Base-by-base conservation (phyloP, 2,888 invertebrate species). In the Tetheella fluctuosa region DNA sequence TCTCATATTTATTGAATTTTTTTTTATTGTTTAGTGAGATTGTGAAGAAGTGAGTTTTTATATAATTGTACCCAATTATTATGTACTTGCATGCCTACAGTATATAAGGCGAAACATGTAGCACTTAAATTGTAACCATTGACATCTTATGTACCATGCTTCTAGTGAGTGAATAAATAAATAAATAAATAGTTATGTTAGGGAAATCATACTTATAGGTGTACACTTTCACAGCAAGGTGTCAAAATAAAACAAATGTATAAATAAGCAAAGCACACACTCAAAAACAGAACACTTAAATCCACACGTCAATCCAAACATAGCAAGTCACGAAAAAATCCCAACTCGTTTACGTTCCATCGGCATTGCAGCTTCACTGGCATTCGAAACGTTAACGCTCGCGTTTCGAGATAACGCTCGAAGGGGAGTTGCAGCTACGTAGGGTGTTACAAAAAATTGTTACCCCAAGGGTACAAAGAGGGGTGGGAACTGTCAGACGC, bases 391-490 rank as follows among this genome's bases (percentile, higher is more conserved):
- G 48, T 20, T 48, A 48, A 48, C 48, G 39, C 20, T 48, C 17
- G 20, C 48, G 39, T 48, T 48, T 10, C 10, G 10, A 10, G 17
- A 20, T 10, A 48, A 48, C 48, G 48, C 20, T 48, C 17, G 48
- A 48, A 48, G 48, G 48, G 48, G 48, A 48, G 48, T 48, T 48
- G 48, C 48, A 48, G 39, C 10, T 20, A 48, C 48, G 48, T 34
- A 72, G 88, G 86, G 89, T 88, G 89, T 88, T 87, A 88, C 88
- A 89, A 90, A 90, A 90, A 90, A 88, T 81, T 80, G 81, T 78
- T 84, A 83, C 87, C 87, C 85, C 80, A 74, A 63, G 76, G 84
- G 81, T 79, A 72, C 73, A 39, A 73, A 76, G 75, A 76, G 71
- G 70, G 79, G 74, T 76, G 73, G 85, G 87, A 86, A 78, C 83